A percentile compares a stretch with the other conserved stretches of the same genome.
phyloP scores from a whole-genome alignment of 2,888 invertebrate species.

The Synanthedon myopaeformis region DNA sequence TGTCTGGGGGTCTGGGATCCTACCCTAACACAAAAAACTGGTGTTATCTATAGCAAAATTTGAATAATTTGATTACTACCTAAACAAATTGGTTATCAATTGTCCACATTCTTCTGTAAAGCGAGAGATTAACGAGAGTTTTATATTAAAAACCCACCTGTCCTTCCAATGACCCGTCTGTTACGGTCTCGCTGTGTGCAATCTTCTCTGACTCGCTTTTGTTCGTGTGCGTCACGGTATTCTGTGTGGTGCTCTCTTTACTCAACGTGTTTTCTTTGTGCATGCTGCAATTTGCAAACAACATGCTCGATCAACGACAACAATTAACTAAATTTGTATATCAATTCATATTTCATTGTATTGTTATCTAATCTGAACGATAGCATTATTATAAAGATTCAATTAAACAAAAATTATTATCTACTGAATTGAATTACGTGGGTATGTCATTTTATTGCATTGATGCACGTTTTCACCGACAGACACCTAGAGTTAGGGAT shows the following conservation, averaged over 20 bases:
- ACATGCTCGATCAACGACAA: background rate
- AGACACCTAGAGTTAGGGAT: no score
- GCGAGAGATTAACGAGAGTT: no score
- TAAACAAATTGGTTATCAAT: no score
- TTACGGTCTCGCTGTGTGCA: constrained; percentile 39
- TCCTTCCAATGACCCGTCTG: constrained; percentile 40
- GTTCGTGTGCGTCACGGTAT: constrained; percentile 49
- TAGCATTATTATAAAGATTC: background rate
- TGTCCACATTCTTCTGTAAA: no score
- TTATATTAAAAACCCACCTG: constrained; percentile 30
- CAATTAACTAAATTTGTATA: background rate
- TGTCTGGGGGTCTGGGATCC: no score
- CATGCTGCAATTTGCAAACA: constrained; percentile 30
- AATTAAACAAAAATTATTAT: background rate
- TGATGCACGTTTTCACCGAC: no score
- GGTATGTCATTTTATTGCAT: no score
- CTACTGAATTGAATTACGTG: no score
- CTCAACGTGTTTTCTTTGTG: constrained; percentile 53
- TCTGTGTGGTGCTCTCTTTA: constrained; percentile 50
- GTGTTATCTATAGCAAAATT: no score
- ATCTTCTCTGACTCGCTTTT: constrained; percentile 53
- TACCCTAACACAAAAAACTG: no score
- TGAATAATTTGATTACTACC: no score
- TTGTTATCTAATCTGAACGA: background rate
- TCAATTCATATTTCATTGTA: background rate